Evolutionary conservation across 2,888 invertebrate genomes (phyloP).

Genomic region (Odontothrips loti): DNA sequence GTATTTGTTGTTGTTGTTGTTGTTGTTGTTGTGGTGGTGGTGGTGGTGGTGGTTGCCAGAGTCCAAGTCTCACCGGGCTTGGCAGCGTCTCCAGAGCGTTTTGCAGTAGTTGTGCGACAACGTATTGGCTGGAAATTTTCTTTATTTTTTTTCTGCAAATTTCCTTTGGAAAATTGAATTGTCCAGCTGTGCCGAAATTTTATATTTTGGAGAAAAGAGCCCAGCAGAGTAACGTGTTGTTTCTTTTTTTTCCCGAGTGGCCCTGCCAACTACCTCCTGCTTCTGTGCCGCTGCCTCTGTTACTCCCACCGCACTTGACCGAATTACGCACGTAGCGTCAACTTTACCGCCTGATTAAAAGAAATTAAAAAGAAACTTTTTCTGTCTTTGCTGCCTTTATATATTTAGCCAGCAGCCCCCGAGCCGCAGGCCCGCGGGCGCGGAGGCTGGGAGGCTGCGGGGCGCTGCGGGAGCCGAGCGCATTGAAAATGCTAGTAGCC

Average conservation of each 20-base stretch:
- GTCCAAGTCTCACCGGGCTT: no score
- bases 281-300: background rate
- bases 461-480: background rate
- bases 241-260: no score
- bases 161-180: background rate
- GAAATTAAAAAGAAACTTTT: conserved; percentile 21
- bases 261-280: no score
- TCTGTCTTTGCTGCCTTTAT: background rate
- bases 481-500: no score
- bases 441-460: background rate
- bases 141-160: background rate
- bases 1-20: no score
- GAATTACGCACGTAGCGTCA: background rate
- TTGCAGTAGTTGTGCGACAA: no score
- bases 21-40: no score
- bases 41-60: no score
- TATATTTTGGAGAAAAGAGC: background rate
- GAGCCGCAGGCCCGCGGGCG: background rate
- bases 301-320: background rate
- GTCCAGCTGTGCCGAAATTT: no score
- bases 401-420: background rate
- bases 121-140: no score
- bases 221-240: background rate
- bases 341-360: conserved; percentile 23
- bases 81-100: no score